A percentile compares a stretch with the other conserved stretches of the same genome.
Evolutionary conservation across 2,113 vertebrate species (phyloP).

Genomic region (Columba janthina): DNA sequence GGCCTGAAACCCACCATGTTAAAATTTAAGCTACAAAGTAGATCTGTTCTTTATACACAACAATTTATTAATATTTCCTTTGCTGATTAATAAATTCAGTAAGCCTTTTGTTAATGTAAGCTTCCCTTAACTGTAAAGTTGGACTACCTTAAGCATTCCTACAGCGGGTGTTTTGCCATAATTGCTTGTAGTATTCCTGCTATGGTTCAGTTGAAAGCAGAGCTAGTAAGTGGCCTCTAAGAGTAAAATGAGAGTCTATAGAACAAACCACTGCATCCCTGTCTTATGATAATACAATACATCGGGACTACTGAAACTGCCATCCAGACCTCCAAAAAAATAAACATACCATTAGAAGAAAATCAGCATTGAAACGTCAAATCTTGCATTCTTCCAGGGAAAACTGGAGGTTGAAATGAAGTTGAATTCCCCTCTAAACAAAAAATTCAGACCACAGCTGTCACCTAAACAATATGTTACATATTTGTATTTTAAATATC

Average conservation of each 20-base stretch:
- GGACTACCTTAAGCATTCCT: not conserved
- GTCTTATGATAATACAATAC: slow-evolving; percentile 12
- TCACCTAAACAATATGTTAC: not conserved
- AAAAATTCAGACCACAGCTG: not conserved
- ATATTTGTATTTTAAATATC: not conserved
- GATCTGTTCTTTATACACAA: not conserved
- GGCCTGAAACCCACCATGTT: not conserved
- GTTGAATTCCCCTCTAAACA: not conserved
- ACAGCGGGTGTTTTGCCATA: not conserved
- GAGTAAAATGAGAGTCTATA: not conserved
- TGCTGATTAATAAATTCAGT: not conserved
- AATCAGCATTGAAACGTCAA: not conserved
- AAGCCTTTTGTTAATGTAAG: not conserved
- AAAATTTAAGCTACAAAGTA: not conserved
- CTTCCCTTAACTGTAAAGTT: not conserved
- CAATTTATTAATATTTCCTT: not conserved
- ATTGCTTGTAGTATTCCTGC: slow-evolving; percentile 24
- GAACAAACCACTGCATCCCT: not conserved
- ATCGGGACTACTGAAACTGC: not conserved
- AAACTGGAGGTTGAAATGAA: not conserved
- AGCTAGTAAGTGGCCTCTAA: not conserved
- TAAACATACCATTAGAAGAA: not conserved
- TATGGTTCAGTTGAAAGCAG: slow-evolving; percentile 45
- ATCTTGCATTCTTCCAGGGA: not conserved
- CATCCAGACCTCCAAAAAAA: not conserved